Conservation (phyloP, 2,888 invertebrate species). For the Teleiodes luculella region DNA sequence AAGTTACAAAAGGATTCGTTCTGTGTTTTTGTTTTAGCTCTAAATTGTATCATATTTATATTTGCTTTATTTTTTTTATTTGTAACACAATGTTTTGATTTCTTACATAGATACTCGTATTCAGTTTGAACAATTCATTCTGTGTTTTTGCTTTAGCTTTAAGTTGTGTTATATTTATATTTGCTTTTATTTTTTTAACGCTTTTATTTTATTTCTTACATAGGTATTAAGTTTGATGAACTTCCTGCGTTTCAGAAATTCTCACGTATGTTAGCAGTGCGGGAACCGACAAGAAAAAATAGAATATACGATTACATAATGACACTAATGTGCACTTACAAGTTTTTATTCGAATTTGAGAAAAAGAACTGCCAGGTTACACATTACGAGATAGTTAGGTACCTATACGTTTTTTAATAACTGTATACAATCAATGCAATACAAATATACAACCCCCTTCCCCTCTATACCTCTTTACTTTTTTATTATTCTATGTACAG, state of each 20-base stretch:
- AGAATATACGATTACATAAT: conserved; percentile 19
- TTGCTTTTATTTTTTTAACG: neutral
- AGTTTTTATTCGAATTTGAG: conserved; percentile 26
- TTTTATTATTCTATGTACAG: too few relatives aligned
- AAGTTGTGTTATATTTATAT: neutral
- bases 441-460: too few relatives aligned
- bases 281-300: conserved; percentile 28
- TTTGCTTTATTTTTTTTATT: too few relatives aligned
- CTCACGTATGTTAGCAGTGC: conserved; percentile 46
- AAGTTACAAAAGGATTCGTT: too few relatives aligned
- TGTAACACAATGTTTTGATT: too few relatives aligned
- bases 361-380: conserved; percentile 10
- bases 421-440: neutral
- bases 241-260: conserved; percentile 48
- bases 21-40: too few relatives aligned
- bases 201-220: conserved; percentile 1
- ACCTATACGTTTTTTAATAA: neutral
- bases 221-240: conserved; percentile 25
- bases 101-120: too few relatives aligned
- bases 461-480: too few relatives aligned
- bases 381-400: neutral
- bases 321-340: conserved; percentile 19
- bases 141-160: too few relatives aligned
- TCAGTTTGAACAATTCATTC: too few relatives aligned
- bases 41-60: too few relatives aligned